A percentile compares a stretch with the other conserved stretches of the same genome.
Conservation (phyloP, 2,797 vertebrate species). For the Trachops cirrhosus region DNA sequence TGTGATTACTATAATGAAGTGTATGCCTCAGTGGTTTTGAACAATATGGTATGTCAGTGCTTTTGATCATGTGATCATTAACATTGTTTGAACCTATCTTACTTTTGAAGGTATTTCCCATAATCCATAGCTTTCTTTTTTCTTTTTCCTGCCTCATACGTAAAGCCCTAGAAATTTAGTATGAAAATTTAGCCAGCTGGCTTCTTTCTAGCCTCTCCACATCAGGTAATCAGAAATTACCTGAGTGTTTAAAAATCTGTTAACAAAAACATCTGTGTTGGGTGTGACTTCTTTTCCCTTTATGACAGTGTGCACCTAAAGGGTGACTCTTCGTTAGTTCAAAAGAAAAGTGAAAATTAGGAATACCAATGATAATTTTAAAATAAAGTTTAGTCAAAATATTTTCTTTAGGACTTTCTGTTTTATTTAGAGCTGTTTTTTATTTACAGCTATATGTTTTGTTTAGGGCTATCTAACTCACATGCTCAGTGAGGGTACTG, state of each 20-base stretch:
- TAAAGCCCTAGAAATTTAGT: constrained; percentile 42
- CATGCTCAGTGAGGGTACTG: not conserved
- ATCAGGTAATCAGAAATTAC: constrained; percentile 36
- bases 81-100: constrained; percentile 6
- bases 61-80: constrained; percentile 37
- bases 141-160: not conserved
- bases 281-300: not conserved
- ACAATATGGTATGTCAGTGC: not conserved
- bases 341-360: not conserved
- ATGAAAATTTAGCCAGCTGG: not conserved
- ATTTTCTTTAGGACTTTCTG: not conserved
- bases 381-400: not conserved
- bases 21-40: not conserved
- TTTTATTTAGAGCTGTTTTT: constrained; percentile 45
- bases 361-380: not conserved
- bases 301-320: not conserved
- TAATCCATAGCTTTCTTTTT: constrained; percentile 15
- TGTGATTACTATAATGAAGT: not conserved
- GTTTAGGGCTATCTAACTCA: not conserved
- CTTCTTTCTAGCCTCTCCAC: not conserved
- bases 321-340: not conserved
- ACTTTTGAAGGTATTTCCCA: constrained; percentile 1
- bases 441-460: constrained; percentile 28
- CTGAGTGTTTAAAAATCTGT: constrained; percentile 18
- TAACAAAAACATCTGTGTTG: not conserved